A percentile compares a stretch with the other conserved stretches of the same genome.
phyloP scores from a whole-genome alignment of 2,113 vertebrate genomes.

The Diphyllodes magnificus region DNA sequence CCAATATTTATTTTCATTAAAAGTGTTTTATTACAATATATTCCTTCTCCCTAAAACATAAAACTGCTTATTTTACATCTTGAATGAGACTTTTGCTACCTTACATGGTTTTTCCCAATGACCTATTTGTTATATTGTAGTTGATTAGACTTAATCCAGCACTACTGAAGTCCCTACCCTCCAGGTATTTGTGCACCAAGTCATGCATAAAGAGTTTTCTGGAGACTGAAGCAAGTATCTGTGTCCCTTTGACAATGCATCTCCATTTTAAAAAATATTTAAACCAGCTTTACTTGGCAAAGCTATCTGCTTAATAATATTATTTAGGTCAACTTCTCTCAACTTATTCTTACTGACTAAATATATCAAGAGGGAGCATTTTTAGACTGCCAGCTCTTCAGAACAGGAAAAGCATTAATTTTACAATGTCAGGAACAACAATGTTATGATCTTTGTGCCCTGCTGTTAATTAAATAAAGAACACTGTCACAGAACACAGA shows the following conservation, averaged over 20 bases:
- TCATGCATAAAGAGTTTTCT: not conserved
- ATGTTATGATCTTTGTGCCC: not conserved
- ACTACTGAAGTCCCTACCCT: not conserved
- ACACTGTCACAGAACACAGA: not conserved
- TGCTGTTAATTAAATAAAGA: not conserved
- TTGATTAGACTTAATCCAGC: not conserved
- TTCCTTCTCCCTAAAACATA: not conserved
- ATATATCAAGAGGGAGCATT: not conserved
- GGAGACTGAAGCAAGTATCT: not conserved
- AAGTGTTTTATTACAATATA: not conserved
- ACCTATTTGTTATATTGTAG: not conserved
- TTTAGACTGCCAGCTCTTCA: not conserved
- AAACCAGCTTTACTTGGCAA: not conserved
- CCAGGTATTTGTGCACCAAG: not conserved
- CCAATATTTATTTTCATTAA: not conserved
- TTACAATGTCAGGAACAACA: not conserved
- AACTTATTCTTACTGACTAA: not conserved
- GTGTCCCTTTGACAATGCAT: not conserved
- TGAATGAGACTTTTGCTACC: not conserved
- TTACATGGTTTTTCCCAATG: not conserved
- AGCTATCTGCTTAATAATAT: not conserved
- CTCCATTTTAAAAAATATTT: not conserved
- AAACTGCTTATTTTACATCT: not conserved
- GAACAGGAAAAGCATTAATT: not conserved
- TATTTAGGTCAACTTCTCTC: not conserved